Percentiles rank a stretch among this genome's conserved stretches.
phyloP scores from a whole-genome alignment of 2,113 vertebrate genomes.

The Dasyurus viverrinus region DNA sequence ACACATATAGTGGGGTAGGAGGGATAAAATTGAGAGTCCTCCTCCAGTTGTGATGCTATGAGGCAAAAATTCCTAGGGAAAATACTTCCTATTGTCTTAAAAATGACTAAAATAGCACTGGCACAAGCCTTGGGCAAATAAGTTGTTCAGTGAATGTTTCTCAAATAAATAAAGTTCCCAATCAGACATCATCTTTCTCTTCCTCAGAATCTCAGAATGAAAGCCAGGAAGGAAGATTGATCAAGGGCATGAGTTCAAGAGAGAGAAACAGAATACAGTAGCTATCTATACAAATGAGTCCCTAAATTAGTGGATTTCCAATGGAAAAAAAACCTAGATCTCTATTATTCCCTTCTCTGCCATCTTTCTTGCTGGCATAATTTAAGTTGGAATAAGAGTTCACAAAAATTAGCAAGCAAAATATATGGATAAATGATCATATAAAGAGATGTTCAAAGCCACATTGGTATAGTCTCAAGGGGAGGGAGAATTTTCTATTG shows the following conservation, averaged over 20 bases:
- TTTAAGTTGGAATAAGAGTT: slow-evolving; percentile 18
- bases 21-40: background rate
- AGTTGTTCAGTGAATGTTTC: background rate
- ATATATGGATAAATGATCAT: background rate
- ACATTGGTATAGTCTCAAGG: background rate
- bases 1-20: background rate
- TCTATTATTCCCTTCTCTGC: background rate
- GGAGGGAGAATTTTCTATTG: background rate
- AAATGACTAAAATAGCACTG: background rate
- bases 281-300: background rate
- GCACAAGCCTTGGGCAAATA: background rate
- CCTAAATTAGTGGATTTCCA: background rate
- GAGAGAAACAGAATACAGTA: background rate
- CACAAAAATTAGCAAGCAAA: background rate
- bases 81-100: background rate
- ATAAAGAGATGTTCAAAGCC: background rate
- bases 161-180: background rate
- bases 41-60: background rate
- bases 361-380: background rate
- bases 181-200: background rate
- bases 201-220: background rate
- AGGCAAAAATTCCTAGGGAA: background rate
- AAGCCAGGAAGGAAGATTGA: background rate
- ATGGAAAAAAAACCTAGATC: background rate
- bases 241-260: background rate